Base-by-base conservation (phyloP, 2,797 vertebrate species). In the Eulemur coronatus region DNA sequence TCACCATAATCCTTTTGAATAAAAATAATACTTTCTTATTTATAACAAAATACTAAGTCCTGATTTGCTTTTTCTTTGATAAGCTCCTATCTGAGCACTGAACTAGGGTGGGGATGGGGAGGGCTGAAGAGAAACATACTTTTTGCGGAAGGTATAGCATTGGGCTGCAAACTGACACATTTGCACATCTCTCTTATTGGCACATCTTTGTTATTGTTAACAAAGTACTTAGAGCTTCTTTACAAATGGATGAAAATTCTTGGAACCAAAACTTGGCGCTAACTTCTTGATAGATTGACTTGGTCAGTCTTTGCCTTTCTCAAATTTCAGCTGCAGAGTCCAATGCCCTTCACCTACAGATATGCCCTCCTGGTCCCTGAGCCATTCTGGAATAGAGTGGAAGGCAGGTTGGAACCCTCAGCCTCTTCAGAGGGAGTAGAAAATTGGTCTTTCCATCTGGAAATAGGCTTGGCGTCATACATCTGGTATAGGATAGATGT, bases 61-160 rank as follows among this genome's bases (percentile, higher is more conserved):
- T 69, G 15, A 43, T 50, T 78, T 57, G 41, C 28, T 43, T 90
- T 81, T 84, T 7, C 30, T n/a, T 85, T 85, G 61, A 76, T 30
- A 93, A 78, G 35, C 22, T 67, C 18, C 55, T 72, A 24, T 26
- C 17, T 80, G 65, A 84, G 84, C 2, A 78, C 35, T 91, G 72
- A 80, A 22, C 13, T 5, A 14, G 22, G 14, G 20, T 24, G 48
- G 20, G 18, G 67, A 15, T 11, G 41, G 41, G 69, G 4, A 6
- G 43, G 0, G 11, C 43, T 48, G 13, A 65, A 72, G 3, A 84
- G 17, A 89, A 35, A 30, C 28, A 30, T 0, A 7, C 5, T 43
- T 50, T 92, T 43, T 41, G 13, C 15, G 4, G 76, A 33, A 28
- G 28, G 46, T 30, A 59, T 10, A 84, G 28, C 4, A 0, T 4